Base-by-base conservation (phyloP, 2,113 vertebrate species). In the Neogobius melanostomus region DNA sequence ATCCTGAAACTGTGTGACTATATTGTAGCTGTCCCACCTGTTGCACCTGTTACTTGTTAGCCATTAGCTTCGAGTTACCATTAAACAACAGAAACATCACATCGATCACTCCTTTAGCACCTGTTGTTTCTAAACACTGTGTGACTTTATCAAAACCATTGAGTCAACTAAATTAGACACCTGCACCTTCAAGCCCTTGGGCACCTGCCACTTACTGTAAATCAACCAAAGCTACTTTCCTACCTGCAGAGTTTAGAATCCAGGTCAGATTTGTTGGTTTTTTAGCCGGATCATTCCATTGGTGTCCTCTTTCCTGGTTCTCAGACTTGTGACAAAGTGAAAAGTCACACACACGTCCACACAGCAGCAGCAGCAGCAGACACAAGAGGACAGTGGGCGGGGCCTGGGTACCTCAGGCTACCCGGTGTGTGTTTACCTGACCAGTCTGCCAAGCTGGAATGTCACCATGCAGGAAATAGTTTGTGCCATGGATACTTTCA, bases 381-480 rank as follows among this genome's bases (percentile, higher is more conserved):
- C 70, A 72, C 52, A 67, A 83, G 43, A 16, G 10, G 11, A 69
- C 43, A 69, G 66, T 70, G 77, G 86, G 88, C 71, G 69, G 82
- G 78, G 42, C 70, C 57, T 47, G 45, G 36, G 52, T 72, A 17
- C 57, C 67, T 74, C 79, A 8, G 49, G 65, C 57, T 64, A 71
- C 66, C 68, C 75, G 72, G 72, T 77, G 80, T 81, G 79, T 53
- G 74, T 86, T 79, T 53, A 75, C 85, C 47, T 5, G 66, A 72
- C 88, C 81, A 85, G 78, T 87, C 69, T 66, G 56, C 15, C 47
- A 5, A 69, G 36, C 64, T 74, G 89, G 92, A 93, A 94, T 94
- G 93, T 59, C 72, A 79, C 63, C 70, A 56, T 71, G 84, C 92
- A 91, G 90, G 93, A 91, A 92, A 84, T 64, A 45, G 83, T 75